A percentile compares a stretch with the other conserved stretches of the same genome.
Evolutionary conservation across 2,113 vertebrate species (phyloP).

Genomic region (Mus musculus): DNA sequence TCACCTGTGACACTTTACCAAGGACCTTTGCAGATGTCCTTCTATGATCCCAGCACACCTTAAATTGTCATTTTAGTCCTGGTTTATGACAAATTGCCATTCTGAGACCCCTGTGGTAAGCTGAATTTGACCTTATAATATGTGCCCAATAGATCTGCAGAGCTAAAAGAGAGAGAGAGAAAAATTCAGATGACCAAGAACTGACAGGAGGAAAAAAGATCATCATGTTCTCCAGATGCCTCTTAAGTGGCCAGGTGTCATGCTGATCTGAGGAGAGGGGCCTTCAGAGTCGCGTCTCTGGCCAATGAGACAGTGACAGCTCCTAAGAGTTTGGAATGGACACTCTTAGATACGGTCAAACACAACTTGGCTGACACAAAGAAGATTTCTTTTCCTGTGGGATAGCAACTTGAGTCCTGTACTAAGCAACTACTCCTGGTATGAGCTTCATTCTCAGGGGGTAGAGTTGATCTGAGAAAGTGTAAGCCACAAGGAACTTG

Average conservation of each 20-base stretch:
- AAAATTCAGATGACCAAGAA: neutral
- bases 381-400: neutral
- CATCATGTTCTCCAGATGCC: neutral
- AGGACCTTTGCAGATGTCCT: neutral
- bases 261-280: neutral
- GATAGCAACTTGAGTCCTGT: neutral
- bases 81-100: neutral
- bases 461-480: neutral
- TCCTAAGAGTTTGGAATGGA: neutral
- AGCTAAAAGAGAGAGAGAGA: neutral
- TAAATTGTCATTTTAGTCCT: neutral
- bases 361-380: neutral
- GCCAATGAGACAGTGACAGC: neutral
- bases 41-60: neutral
- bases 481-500: neutral
- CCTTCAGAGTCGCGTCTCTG: neutral
- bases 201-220: neutral
- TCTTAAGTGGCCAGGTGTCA: neutral
- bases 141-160: neutral
- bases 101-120: constrained; percentile 9
- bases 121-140: neutral
- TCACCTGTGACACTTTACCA: constrained; percentile 9
- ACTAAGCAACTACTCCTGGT: neutral
- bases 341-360: neutral
- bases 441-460: neutral